Conservation (phyloP, 2,888 invertebrate species). For the Trichogramma evanescens region DNA sequence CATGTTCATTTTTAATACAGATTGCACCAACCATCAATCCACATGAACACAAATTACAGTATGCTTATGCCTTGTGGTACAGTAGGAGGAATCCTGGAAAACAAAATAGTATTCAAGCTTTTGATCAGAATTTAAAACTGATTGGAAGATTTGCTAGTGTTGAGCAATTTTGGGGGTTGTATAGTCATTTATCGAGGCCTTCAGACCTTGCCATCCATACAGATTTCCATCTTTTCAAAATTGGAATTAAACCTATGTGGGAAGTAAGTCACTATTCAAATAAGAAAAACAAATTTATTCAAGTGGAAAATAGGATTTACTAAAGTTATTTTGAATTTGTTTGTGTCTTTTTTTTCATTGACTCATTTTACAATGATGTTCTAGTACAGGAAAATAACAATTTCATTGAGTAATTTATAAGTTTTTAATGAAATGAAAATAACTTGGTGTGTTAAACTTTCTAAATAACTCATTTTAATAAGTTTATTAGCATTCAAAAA, state of each 20-base stretch:
- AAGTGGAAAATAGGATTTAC: not conserved
- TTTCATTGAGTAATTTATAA: no score
- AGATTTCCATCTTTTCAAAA: slow-evolving; percentile 94
- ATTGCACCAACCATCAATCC: slow-evolving; percentile 68
- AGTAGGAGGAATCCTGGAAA: slow-evolving; percentile 59
- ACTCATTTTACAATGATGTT: not conserved
- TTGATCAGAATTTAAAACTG: slow-evolving; percentile 76
- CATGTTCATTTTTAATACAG: slow-evolving; percentile 44
- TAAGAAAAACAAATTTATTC: not conserved
- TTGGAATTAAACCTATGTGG: slow-evolving; percentile 99
- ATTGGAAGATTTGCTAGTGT: slow-evolving; percentile 85
- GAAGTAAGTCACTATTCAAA: slow-evolving; percentile 55
- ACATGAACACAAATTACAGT: slow-evolving; percentile 87
- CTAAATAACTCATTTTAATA: no score
- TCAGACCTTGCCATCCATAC: slow-evolving; percentile 84
- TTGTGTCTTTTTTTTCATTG: not conserved
- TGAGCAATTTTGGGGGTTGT: slow-evolving; percentile 97
- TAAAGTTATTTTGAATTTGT: not conserved
- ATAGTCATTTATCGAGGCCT: slow-evolving; percentile 85
- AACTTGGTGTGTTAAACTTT: no score
- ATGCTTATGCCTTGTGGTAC: slow-evolving; percentile 89
- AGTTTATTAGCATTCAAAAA: no score
- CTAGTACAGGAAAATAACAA: no score
- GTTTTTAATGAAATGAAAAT: no score
- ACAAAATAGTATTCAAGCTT: slow-evolving; percentile 53